Evolutionary conservation across 2,888 invertebrate species (phyloP).

Genomic region (Drosophila kanekoi): DNA sequence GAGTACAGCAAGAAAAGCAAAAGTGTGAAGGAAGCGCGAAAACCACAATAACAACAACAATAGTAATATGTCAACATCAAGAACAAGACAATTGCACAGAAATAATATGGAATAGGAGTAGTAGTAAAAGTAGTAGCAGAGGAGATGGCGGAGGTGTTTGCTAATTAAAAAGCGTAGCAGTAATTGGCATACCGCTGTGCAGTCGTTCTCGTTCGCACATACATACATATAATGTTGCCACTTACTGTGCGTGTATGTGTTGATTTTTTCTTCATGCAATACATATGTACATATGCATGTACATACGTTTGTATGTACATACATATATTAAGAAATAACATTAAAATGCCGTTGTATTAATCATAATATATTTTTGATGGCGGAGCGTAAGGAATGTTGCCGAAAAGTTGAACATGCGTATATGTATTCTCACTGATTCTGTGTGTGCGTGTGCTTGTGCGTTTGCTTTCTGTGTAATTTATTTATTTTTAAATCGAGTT

Average conservation of each 20-base stretch:
- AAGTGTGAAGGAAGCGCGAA: constrained; percentile 59
- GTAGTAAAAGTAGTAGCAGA: neutral
- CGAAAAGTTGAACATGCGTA: constrained; percentile 53
- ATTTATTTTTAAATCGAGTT: constrained; percentile 78
- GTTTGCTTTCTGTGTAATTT: constrained; percentile 71
- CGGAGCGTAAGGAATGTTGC: constrained; percentile 59
- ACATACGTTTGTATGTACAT: constrained; percentile 1
- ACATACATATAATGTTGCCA: constrained; percentile 39
- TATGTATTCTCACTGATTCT: constrained; percentile 15
- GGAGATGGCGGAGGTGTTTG: constrained; percentile 29
- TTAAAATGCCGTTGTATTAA: constrained; percentile 75
- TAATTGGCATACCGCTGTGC: constrained; percentile 77
- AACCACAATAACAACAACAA: constrained; percentile 53
- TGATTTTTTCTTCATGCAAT: constrained; percentile 28
- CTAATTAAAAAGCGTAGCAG: constrained; percentile 78
- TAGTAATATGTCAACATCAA: constrained; percentile 15
- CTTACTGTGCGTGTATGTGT: constrained; percentile 59
- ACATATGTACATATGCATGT: constrained; percentile 4
- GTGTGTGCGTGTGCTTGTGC: constrained; percentile 28
- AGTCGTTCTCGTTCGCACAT: constrained; percentile 23
- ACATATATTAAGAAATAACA: constrained; percentile 58
- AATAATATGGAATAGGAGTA: constrained; percentile 10
- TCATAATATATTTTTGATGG: constrained; percentile 74
- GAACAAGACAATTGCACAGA: constrained; percentile 48
- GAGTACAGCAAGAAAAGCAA: constrained; percentile 58